These are phyloP conservation scores for Drosophila sulfurigaster DNA, from an alignment of 1,140 invertebrate genomes.

Conservation along the genomic window DNA sequence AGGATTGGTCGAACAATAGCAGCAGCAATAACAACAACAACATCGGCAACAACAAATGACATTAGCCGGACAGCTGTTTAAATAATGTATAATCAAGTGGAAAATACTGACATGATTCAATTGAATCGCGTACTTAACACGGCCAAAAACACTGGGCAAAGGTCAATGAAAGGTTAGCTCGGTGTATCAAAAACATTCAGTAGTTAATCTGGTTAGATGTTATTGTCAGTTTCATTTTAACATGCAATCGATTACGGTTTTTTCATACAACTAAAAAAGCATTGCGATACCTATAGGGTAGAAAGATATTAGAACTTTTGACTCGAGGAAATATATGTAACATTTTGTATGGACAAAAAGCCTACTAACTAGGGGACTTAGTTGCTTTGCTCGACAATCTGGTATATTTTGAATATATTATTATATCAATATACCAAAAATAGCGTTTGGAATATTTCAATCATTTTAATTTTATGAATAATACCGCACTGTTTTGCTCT, in stretches of 20 bases:
- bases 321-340: no score
- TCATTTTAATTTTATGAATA: no score
- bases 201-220: not conserved
- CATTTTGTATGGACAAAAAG: no score
- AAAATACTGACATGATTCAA: constrained; percentile 21
- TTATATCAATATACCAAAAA: no score
- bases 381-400: no score
- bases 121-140: constrained; percentile 16
- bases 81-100: constrained; percentile 41
- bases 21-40: constrained; percentile 14
- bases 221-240: not conserved
- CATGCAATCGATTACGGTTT: not conserved
- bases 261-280: no score
- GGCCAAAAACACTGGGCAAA: not conserved
- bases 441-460: no score
- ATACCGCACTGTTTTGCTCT: no score
- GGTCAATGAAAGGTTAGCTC: constrained; percentile 4
- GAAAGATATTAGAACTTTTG: no score
- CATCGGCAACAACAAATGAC: constrained; percentile 1
- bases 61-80: constrained; percentile 29
- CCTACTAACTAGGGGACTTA: no score
- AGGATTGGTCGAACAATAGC: constrained; percentile 38
- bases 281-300: no score
- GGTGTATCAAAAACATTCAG: not conserved
- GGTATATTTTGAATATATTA: no score